Percentiles rank a stretch among this genome's conserved stretches.
Conservation (phyloP, 1,140 invertebrate species). For the Procambarus virginalis region DNA sequence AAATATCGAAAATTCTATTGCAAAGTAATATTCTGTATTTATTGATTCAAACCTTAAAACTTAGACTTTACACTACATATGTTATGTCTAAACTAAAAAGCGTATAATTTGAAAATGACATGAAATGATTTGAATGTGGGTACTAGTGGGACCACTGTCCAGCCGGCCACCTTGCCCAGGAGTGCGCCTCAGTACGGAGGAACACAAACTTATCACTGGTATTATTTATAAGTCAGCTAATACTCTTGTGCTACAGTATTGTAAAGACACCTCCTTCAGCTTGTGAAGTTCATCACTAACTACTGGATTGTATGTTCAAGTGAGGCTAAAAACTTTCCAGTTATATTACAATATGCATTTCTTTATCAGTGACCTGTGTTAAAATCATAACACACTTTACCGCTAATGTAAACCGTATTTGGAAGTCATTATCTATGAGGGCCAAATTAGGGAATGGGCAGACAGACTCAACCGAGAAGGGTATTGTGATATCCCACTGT, state of each 20-base stretch:
- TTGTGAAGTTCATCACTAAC: neutral
- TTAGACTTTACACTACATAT: neutral
- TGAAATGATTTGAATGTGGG: neutral
- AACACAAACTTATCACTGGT: neutral
- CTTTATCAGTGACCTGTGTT: neutral
- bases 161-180: neutral
- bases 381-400: neutral
- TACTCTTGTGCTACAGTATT: neutral
- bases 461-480: neutral
- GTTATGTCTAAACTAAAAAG: slow-evolving; percentile 13
- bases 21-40: slow-evolving; percentile 6
- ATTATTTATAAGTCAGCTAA: slow-evolving; percentile 1
- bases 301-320: neutral
- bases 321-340: neutral
- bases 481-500: too few relatives aligned
- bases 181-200: neutral
- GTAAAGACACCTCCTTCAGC: neutral
- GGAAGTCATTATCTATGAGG: neutral
- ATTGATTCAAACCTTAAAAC: neutral
- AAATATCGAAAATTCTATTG: neutral
- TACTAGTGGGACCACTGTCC: neutral
- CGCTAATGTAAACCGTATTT: neutral
- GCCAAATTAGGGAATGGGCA: neutral
- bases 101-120: neutral
- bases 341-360: neutral